Evolutionary conservation across 1,140 invertebrate genomes (phyloP).

Genomic region (Drosophila littoralis): DNA sequence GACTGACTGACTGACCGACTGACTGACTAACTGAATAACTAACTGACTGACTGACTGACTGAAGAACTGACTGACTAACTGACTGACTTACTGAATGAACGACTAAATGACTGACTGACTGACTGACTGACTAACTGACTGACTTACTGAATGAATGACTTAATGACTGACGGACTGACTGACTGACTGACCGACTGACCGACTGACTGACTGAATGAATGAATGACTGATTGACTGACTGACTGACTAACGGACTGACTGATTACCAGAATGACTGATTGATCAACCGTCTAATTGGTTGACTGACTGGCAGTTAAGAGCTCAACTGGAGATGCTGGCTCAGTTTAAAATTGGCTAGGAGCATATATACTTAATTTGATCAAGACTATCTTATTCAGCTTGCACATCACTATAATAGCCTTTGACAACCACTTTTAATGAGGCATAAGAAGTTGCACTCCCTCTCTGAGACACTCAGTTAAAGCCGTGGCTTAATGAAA

Average conservation of each 20-base stretch:
- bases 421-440: not conserved
- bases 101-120: not conserved
- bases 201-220: not conserved
- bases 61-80: not conserved
- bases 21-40: not conserved
- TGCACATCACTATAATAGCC: not conserved
- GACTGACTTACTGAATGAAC: not conserved
- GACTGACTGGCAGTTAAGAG: too few relatives aligned
- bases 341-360: too few relatives aligned
- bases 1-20: not conserved
- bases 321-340: too few relatives aligned
- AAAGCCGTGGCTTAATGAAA: conserved; percentile 38
- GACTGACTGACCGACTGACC: not conserved
- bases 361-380: too few relatives aligned
- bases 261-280: too few relatives aligned
- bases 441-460: not conserved
- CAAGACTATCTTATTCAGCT: not conserved
- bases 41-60: not conserved
- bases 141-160: not conserved
- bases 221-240: not conserved
- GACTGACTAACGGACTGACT: not conserved
- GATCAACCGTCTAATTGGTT: too few relatives aligned
- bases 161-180: not conserved
- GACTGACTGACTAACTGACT: not conserved
- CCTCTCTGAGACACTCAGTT: conserved; percentile 4